These are phyloP conservation scores for Diplolepis rosae DNA, from an alignment of 2,888 invertebrate genomes.

Conservation along the genomic window DNA sequence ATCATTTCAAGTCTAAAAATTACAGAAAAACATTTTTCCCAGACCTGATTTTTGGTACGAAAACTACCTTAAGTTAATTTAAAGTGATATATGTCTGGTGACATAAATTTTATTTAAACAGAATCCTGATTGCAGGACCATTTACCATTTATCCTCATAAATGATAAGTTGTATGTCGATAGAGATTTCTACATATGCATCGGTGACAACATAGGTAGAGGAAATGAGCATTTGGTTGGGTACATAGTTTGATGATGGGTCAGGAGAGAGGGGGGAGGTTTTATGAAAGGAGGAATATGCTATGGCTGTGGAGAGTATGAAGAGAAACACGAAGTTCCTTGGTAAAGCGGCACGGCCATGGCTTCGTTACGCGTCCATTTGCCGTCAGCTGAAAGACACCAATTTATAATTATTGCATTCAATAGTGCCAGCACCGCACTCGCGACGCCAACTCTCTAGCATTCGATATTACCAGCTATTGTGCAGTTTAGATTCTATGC, in stretches of 20 bases:
- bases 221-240: conserved; percentile 27
- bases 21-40: too few relatives aligned
- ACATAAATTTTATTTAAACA: too few relatives aligned
- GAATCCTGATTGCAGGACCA: too few relatives aligned
- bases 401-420: conserved; percentile 69
- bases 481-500: conserved; percentile 63
- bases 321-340: conserved; percentile 49
- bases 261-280: neutral
- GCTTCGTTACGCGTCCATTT: conserved; percentile 69
- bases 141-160: neutral
- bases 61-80: too few relatives aligned
- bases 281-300: neutral
- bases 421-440: conserved; percentile 54
- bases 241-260: too few relatives aligned
- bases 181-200: neutral
- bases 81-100: too few relatives aligned
- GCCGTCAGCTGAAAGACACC: conserved; percentile 64
- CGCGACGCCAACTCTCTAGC: conserved; percentile 56
- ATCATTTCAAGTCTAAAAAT: too few relatives aligned
- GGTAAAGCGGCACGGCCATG: conserved; percentile 75
- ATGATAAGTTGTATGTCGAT: neutral
- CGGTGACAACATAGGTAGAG: conserved; percentile 7
- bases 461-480: conserved; percentile 68
- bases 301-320: conserved; percentile 32
- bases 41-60: too few relatives aligned